Evolutionary conservation across 2,113 vertebrate genomes (phyloP), one percentile per base, ranked within the genome.

Genomic region (Trogon surrucura): DNA sequence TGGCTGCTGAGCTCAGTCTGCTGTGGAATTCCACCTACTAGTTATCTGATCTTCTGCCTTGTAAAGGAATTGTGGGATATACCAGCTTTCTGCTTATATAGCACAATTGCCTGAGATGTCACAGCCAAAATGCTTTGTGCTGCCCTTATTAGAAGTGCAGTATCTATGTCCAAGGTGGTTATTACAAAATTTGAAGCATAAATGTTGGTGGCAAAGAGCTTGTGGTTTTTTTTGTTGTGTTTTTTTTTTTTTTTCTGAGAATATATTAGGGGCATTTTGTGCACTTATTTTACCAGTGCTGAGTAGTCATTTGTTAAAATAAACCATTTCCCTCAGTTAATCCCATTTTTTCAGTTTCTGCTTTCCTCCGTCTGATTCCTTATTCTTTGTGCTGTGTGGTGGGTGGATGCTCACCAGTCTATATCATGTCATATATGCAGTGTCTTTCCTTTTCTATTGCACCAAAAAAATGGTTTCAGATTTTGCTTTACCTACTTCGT

Each of bases 151-250:
- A 16, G n/a, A 92, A 96, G 90, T 79, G 10, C 45, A 85, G 74
- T 70, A 93, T 51, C 82, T 85, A 16, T 73, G 48, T 94, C 88
- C 93, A 90, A 88, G 73, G 60, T 60, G 62, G 73, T 91, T 96
- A 89, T 65, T 25, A 69, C 69, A 86, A 70, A 95, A 94, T 91
- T 58, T 94, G 65, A 95, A 96, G 83, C 60, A 29, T 19, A 19
- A 38, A 73, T 83, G 60, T 51, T 85, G 45, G 8, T 89, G 51
- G n/a, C 74, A 95, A 82, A 79, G 11, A 17, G 34, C 45, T 78
- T n/a, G n/a, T n/a, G n/a, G n/a, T 9, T 36, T 36, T 36, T 36
- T 36, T 36, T 36, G n/a, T n/a, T n/a, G n/a, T n/a, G n/a, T 45
- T 58, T 88, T 88, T 83, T 21, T 87, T 96, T 91, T 92, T 41